A percentile compares a stretch with the other conserved stretches of the same genome.
Evolutionary conservation across 2,888 invertebrate genomes (phyloP).

Genomic region (Aphelenchoides bicaudatus): DNA sequence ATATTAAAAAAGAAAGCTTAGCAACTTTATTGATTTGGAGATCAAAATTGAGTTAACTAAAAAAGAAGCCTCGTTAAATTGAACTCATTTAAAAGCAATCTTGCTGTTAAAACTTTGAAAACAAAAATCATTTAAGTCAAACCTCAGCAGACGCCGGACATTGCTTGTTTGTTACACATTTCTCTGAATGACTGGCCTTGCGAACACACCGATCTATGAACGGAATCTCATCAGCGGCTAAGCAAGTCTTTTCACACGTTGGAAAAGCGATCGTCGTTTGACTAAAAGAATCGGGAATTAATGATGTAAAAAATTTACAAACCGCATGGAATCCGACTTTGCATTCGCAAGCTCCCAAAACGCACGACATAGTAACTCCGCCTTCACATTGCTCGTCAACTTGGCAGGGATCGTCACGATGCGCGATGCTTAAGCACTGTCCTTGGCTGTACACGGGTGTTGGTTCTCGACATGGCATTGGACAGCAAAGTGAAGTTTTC

Average conservation of each 20-base stretch:
- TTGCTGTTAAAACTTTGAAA: no score
- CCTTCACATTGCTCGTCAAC: conserved; percentile 60
- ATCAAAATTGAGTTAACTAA: no score
- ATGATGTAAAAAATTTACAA: conserved; percentile 4
- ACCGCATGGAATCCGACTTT: conserved; percentile 52
- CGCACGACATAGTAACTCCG: conserved; percentile 57
- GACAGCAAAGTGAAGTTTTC: conserved; percentile 59
- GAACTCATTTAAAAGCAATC: no score
- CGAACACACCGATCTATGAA: conserved; percentile 37
- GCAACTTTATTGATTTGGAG: no score
- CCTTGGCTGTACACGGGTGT: conserved; percentile 59
- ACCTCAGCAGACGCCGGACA: conserved; percentile 40
- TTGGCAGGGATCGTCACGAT: conserved; percentile 58
- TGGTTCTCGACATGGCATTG: conserved; percentile 59
- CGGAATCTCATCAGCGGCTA: conserved; percentile 36
- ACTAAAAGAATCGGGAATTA: no score
- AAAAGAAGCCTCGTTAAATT: no score
- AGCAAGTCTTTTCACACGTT: conserved; percentile 53
- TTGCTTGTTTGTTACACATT: conserved; percentile 48
- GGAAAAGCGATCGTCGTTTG: no score
- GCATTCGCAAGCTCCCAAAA: conserved; percentile 51
- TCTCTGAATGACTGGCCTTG: conserved; percentile 7
- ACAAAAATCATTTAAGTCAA: no score
- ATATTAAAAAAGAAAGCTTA: no score
- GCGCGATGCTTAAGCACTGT: conserved; percentile 57